A percentile compares a stretch with the other conserved stretches of the same genome.
Conservation (phyloP, 2,113 vertebrate species). For the Semnornis frantzii region DNA sequence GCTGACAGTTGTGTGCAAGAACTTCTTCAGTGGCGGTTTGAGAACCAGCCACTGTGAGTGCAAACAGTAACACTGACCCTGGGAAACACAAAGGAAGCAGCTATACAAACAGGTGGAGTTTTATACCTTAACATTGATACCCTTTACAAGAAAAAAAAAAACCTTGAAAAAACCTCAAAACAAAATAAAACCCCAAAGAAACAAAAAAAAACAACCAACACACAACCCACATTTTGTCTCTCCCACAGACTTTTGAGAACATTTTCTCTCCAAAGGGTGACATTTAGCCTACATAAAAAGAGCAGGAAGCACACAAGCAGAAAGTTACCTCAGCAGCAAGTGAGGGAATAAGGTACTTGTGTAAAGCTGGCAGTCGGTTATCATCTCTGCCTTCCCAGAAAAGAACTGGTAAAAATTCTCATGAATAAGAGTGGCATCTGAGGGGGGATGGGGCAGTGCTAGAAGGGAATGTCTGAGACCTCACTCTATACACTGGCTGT, state of each 20-base stretch:
- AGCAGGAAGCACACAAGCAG: neutral
- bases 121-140: neutral
- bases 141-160: no score
- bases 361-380: neutral
- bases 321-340: neutral
- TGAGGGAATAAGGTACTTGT: neutral
- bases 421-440: neutral
- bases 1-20: neutral
- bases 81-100: neutral
- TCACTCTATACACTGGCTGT: neutral
- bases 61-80: neutral
- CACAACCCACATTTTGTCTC: neutral
- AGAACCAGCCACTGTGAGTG: neutral
- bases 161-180: no score
- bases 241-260: neutral
- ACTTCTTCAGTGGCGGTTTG: neutral
- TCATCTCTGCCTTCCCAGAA: neutral
- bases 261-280: neutral
- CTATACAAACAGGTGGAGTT: neutral
- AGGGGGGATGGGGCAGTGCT: neutral
- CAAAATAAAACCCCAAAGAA: no score
- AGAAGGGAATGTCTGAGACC: neutral
- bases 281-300: neutral
- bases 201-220: no score
- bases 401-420: neutral